A percentile compares a stretch with the other conserved stretches of the same genome.
phyloP scores from a whole-genome alignment of 2,888 invertebrate species.

The Drosophila gaucha region DNA sequence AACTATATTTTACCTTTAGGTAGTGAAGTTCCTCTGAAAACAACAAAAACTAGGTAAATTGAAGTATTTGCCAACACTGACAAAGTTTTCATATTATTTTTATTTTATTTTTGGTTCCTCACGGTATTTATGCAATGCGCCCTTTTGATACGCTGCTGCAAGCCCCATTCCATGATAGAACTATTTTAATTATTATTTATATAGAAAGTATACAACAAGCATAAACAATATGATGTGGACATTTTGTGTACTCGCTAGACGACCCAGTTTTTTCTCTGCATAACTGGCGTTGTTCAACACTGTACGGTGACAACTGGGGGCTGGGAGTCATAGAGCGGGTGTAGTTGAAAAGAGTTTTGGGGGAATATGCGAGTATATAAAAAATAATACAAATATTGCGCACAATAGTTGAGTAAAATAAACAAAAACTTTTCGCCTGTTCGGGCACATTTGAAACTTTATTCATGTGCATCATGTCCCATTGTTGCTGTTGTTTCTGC shows the following conservation, averaged over 20 bases:
- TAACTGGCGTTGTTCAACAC: conserved; percentile 40
- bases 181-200: conserved; percentile 30
- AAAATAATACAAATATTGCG: conserved; percentile 34
- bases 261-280: conserved; percentile 32
- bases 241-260: conserved; percentile 4
- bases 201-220: not conserved
- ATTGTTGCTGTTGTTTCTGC: conserved; percentile 15
- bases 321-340: not conserved
- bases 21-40: no score
- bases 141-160: not conserved
- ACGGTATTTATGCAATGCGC: conserved; percentile 4
- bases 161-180: conserved; percentile 4
- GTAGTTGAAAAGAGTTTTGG: not conserved
- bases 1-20: no score
- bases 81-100: not conserved
- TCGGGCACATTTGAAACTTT: conserved; percentile 60
- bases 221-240: not conserved
- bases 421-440: conserved; percentile 56
- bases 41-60: not conserved
- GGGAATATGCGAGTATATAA: not conserved
- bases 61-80: conserved; percentile 9
- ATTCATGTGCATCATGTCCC: conserved; percentile 36
- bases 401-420: conserved; percentile 55
- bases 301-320: conserved; percentile 16
- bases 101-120: no score